Evolutionary conservation across 2,888 invertebrate species (phyloP), one percentile per base, ranked within the genome.

Genomic region (Acronicta alni): DNA sequence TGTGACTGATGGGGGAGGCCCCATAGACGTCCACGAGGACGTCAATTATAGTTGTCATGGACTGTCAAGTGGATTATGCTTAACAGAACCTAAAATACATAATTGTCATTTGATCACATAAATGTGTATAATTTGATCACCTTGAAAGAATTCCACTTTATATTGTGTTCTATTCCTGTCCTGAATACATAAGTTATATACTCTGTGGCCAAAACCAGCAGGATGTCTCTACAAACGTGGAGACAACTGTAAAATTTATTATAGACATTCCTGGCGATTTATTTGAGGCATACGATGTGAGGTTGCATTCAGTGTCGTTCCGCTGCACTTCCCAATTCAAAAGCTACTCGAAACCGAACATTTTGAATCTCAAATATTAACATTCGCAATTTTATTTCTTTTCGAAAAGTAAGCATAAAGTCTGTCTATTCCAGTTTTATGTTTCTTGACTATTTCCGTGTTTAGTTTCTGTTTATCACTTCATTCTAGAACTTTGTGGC

Each of bases 181-280:
- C 7, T 35, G 35, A 35, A 35, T 35, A n/a, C 3, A n/a, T 14
- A 26, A 26, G 5, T 26, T 8, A 10, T n/a, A 35, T 14, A 35
- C n/a, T 30, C 3, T 10, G 17, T 41, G 44, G 26, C 35, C 35
- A 37, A 15, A 12, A 38, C 18, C 26, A 35, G 23, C 38, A 41
- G 20, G 12, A 46, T 46, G 23, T 48, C 47, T 37, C 44, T 17
- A 35, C 12, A 14, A 20, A 43, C 16, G 30, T 49, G 52, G 20
- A 60, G 54, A 62, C 65, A 47, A 46, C 66, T 49, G 53, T 61
- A 62, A 63, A 61, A 71, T 73, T 61, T 75, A 73, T 62, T 49
- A 60, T 16, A 64, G 56, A 67, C 57, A 47, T 59, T 51, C 48
- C 16, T 15, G 35, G 20, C 44, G 57, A 75, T 75, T 64, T 72